Base-by-base conservation (phyloP, 2,113 vertebrate species). In the Melanotaenia duboulayi region DNA sequence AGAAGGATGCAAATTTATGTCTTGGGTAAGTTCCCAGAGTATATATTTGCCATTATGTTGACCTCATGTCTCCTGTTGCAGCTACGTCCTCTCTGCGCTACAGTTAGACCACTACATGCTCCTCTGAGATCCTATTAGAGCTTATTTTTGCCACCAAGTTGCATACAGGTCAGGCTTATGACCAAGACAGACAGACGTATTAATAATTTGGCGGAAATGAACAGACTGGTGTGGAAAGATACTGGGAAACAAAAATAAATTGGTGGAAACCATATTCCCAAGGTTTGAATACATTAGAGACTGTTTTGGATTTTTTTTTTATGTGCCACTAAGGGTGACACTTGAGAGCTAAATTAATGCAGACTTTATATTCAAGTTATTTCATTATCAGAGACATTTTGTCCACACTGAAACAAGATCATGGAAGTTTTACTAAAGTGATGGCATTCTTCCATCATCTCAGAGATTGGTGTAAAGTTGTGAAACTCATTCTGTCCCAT, bases 91-190 rank as follows among this genome's bases (percentile, higher is more conserved):
- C 42, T 7, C 63, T 37, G 39, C 4, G 8, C 44, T 35, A 48
- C 50, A 72, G 60, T 76, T 24, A 58, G 70, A 24, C 22, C 57
- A 50, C 19, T 22, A 24, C 13, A 1, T 51, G 48, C 78, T 88
- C 84, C 85, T 81, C 80, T 40, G 76, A 82, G 88, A 83, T 20
- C 78, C 79, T 71, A 56, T 90, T 86, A 80, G 46, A 80, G 75
- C 71, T 57, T 65, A 7, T 81, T 84, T 80, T 81, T 72, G 61
- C 77, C 46, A 40, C 32, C 8, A 19, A 91, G 92, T 90, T 92
- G 64, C 87, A 92, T 92, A 83, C 61, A 50, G 74, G 82, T 72
- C 88, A 80, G 67, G 76, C 40, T 81, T 28, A 40, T 48, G 73
- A 74, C 77, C 75, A 56, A 13, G 42, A 57, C 35, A 59, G 19